phyloP scores from a whole-genome alignment of 2,113 vertebrate species.

The Pluvialis apricaria region DNA sequence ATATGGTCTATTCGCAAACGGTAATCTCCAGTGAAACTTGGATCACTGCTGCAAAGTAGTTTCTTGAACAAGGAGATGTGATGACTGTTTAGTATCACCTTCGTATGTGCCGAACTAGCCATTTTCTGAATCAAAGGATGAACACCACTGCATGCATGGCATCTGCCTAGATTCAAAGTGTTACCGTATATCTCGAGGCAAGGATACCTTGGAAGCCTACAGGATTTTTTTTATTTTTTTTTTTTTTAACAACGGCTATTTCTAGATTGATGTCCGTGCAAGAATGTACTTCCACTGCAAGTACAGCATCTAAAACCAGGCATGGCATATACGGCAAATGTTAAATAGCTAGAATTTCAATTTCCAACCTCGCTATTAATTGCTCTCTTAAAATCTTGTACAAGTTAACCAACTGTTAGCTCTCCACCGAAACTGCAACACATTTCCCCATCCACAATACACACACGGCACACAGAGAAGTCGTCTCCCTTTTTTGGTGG shows the following conservation, averaged over 20 bases:
- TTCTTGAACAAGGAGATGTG: not conserved
- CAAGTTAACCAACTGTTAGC: conserved; percentile 21
- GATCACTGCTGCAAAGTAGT: not conserved
- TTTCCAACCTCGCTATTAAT: not conserved
- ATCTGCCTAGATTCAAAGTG: not conserved
- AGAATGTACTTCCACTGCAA: not conserved
- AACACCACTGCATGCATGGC: not conserved
- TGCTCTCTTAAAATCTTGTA: conserved; percentile 31
- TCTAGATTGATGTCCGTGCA: not conserved
- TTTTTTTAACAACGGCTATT: not conserved
- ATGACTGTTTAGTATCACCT: not conserved
- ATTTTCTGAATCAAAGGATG: not conserved
- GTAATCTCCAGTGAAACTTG: not conserved
- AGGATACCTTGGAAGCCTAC: not conserved
- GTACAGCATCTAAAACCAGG: not conserved
- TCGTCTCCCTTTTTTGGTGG: not conserved
- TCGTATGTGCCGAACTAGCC: not conserved
- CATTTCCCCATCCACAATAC: not conserved
- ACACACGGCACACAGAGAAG: not conserved
- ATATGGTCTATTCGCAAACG: accelerated
- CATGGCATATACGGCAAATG: not conserved
- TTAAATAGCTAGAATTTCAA: not conserved
- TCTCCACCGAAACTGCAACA: not conserved
- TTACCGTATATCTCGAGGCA: not conserved
- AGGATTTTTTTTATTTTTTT: not conserved